Percentiles rank a stretch among this genome's conserved stretches.
phyloP scores from a whole-genome alignment of 2,888 invertebrate genomes.

The Agrochola lychnidis region DNA sequence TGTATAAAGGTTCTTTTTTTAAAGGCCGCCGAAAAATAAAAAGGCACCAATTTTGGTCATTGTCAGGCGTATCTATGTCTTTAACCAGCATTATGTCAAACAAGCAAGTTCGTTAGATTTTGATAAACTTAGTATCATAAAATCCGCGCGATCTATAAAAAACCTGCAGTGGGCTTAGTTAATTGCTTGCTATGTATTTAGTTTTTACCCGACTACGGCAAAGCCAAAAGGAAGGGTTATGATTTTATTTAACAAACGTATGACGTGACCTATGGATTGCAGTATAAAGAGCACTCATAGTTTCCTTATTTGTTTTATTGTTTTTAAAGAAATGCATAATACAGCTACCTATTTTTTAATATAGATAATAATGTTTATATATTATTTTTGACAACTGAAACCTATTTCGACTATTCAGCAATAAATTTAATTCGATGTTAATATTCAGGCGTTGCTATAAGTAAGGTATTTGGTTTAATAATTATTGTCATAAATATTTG shows the following conservation, averaged over 20 bases:
- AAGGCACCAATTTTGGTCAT: background rate
- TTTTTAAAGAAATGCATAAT: background rate
- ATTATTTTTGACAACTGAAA: conserved; percentile 27
- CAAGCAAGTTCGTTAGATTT: background rate
- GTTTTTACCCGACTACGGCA: too few species aligned
- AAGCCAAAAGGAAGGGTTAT: too few species aligned
- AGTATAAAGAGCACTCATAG: background rate
- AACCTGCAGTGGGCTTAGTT: background rate
- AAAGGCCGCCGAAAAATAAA: conserved; percentile 1
- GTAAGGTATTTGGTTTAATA: conserved; percentile 50
- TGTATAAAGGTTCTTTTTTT: background rate
- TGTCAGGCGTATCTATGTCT: background rate
- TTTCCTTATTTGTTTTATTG: background rate
- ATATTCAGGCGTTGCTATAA: conserved; percentile 45
- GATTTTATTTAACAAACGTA: background rate
- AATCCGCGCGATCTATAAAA: background rate
- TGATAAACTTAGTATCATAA: background rate
- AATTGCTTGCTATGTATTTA: background rate
- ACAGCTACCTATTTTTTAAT: conserved; percentile 8
- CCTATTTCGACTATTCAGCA: conserved; percentile 57
- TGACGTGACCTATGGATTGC: background rate
- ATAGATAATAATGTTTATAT: conserved; percentile 7
- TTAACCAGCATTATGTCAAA: background rate
- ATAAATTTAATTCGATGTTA: conserved; percentile 59
- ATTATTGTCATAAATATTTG: conserved; percentile 66